These are phyloP conservation scores for Coregonus suidteri DNA, from an alignment of 2,797 vertebrate genomes.

Conservation along the genomic window DNA sequence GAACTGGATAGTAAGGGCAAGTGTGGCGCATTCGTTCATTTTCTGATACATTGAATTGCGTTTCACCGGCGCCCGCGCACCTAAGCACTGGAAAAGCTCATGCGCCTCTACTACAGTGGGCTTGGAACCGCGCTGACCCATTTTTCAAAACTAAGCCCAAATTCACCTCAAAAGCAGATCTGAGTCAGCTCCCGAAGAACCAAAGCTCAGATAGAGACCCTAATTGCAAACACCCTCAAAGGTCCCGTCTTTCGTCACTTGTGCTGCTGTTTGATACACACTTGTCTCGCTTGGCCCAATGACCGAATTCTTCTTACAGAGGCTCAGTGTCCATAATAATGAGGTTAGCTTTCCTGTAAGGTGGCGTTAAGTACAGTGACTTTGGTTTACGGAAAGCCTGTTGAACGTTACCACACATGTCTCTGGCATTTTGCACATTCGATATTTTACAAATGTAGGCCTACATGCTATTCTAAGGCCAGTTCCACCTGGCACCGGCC, in stretches of 20 bases:
- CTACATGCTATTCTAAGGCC: slow-evolving; percentile 63
- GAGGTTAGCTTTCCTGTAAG: background rate
- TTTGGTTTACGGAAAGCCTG: slow-evolving; percentile 27
- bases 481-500: slow-evolving; percentile 58
- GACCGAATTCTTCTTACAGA: background rate
- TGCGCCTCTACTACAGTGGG: slow-evolving; percentile 50
- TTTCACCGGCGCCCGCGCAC: slow-evolving; percentile 10
- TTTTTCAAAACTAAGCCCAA: slow-evolving; percentile 26
- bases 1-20: slow-evolving; percentile 36
- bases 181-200: background rate
- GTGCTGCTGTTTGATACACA: too few species aligned
- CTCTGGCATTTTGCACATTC: slow-evolving; percentile 30
- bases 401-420: slow-evolving; percentile 25
- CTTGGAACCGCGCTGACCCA: slow-evolving; percentile 74
- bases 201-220: background rate
- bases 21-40: slow-evolving; percentile 30
- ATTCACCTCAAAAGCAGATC: background rate
- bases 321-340: background rate
- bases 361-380: slow-evolving; percentile 29
- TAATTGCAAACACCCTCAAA: background rate
- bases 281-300: background rate
- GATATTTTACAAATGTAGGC: slow-evolving; percentile 24
- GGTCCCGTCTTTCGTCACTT: too few species aligned
- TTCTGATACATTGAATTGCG: slow-evolving; percentile 33
- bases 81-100: slow-evolving; percentile 50